Base-by-base conservation (phyloP, 2,888 invertebrate species). In the Perithous albicinctus region DNA sequence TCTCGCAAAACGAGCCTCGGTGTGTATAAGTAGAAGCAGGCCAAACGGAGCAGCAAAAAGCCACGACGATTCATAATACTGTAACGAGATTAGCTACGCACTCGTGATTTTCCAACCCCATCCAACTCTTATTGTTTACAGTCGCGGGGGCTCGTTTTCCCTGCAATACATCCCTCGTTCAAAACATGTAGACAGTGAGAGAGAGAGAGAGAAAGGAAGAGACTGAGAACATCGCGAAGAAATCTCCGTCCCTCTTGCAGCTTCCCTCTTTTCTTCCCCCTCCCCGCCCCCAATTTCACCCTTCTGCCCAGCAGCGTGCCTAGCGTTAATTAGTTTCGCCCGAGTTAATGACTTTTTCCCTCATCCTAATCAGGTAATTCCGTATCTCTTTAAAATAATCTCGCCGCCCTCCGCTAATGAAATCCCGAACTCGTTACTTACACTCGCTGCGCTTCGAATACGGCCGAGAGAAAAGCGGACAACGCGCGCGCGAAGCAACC, bases 361-460 rank as follows among this genome's bases (percentile, higher is more conserved):
- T 92, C 81, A 74, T 82, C 90, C 92, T 93, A 93, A 93, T 93
- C 93, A 93, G 92, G 93, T 92, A 92, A 93, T 93, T 93, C 90
- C 92, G 91, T 93, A 93, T 93, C 93, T 93, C 92, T 93, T 93
- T 92, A 92, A 93, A 93, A 93, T 93, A 93, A 93, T 93, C 93
- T 93, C 89, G 89, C 92, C 92, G 91, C 91, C 89, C 90, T 88
- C 89, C 87, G 90, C 91, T 93, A 93, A 93, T 93, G 93, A 93
- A 93, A 93, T 93, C 92, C 92, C 92, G 91, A 92, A 92, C 92
- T 93, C 92, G 92, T 92, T 92, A 92, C 92, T 92, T 92, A 90
- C 91, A 89, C 90, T 90, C 90, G 89, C 88, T 85, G 86, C 86
- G 46, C 67, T 51, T 23, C 35, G 29, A 41, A 23, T 46, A 32